phyloP scores from a whole-genome alignment of 35 echinoderm and acorn worm species.

The Stichopus chloronotus region DNA sequence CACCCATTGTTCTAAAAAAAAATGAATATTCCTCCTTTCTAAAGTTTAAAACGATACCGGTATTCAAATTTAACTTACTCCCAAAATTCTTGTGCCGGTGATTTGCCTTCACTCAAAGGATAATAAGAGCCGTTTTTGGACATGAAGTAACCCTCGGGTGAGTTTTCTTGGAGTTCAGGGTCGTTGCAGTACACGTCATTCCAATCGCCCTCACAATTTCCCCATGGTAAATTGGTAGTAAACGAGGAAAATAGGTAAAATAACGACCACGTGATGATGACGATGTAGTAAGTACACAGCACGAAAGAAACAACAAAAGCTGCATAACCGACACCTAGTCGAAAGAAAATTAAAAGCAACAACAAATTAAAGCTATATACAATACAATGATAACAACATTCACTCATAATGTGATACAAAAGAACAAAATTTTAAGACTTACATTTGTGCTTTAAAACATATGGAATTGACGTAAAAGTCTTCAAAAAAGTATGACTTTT shows the following conservation, averaged over 20 bases:
- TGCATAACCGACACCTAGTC: slow-evolving; percentile 74
- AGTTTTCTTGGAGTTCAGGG: slow-evolving; percentile 57
- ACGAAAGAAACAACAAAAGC: slow-evolving; percentile 74
- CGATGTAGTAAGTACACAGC: slow-evolving; percentile 79
- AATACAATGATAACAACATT: no score
- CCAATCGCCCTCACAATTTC: slow-evolving; percentile 71
- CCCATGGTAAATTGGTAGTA: slow-evolving; percentile 67
- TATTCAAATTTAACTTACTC: slow-evolving; percentile 73
- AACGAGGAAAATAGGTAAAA: slow-evolving; percentile 81
- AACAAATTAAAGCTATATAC: background rate
- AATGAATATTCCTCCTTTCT: background rate
- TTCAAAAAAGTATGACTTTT: no score
- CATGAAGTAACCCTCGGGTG: slow-evolving; percentile 51
- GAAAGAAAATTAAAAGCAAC: background rate
- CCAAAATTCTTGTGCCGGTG: slow-evolving; percentile 88
- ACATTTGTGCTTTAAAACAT: no score
- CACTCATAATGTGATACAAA: no score
- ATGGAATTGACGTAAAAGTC: no score
- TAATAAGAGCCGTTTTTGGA: slow-evolving; percentile 55
- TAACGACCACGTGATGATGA: slow-evolving; percentile 77
- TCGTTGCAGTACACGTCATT: slow-evolving; percentile 81
- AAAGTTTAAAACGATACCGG: no score
- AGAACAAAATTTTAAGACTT: no score
- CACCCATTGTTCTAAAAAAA: background rate
- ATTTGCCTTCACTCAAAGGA: slow-evolving; percentile 57